Evolutionary conservation across 2,113 vertebrate species (phyloP), one percentile per base, ranked within the genome.

Genomic region (Periophthalmus modestus): DNA sequence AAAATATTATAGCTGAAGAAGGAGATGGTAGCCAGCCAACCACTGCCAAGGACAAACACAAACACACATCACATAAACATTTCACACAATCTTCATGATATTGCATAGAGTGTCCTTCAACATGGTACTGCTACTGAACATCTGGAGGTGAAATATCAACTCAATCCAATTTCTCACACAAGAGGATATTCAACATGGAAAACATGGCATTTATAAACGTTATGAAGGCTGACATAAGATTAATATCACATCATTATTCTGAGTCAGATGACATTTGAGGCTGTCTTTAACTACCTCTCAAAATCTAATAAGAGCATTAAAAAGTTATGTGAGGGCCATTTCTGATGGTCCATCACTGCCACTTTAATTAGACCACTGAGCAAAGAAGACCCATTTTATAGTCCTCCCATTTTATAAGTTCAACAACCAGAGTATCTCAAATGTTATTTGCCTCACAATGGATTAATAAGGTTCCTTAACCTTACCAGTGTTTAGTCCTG

Each of bases 11-110:
- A 97, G 78, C 96, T 95, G 0, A 99, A 97, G 91, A 95, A 98
- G 81, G 95, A 94, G 77, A 99, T 95, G 0, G 97, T 95, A 14
- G 96, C 97, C 4, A 99, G 93, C 97, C 97, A 98, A 75, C 97
- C 97, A 0, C 97, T 99, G 92, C 66, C 75, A 85, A 73, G 90
- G 71, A 92, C 7, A 86, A 73, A 28, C 2, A 92, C 7, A 86
- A 73, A 28, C 2, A 52, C 5, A 36, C 74, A 19, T 16, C 18
- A 55, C 0, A 36, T 48, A 63, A 28, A 21, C 1, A 76, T 77
- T 54, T 72, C 11, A 55, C 16, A 78, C 36, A 3, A 19, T 28
- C 19, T 66, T 50, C 2, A 78, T 69, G 63, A 50, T 63, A 39
- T 18, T 78, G 57, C 62, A 74, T 43, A 65, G 28, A 59, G 13